Conservation (phyloP, 1,140 invertebrate genomes). For the Drosophila gunungcola region DNA sequence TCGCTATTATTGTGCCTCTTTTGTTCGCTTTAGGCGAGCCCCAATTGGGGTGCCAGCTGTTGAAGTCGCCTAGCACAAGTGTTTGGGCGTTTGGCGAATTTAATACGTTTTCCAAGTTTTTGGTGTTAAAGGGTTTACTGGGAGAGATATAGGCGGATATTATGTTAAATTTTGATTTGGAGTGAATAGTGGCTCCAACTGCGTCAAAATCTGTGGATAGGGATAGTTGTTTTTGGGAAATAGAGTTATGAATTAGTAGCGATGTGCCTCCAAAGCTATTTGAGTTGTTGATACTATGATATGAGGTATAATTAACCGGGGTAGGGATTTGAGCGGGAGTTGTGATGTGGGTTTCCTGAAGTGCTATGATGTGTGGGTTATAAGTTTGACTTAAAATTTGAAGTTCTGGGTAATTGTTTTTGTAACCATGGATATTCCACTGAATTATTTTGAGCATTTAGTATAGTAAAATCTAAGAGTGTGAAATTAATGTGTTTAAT, state of each 20-base stretch:
- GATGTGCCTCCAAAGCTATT: neutral
- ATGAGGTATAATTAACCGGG: neutral
- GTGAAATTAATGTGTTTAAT: neutral
- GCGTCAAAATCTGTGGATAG: neutral
- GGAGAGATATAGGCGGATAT: no score
- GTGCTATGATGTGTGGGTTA: neutral
- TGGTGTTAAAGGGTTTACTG: no score
- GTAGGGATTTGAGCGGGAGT: neutral
- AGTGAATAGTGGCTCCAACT: no score
- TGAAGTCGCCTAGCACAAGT: no score
- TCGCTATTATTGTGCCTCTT: no score
- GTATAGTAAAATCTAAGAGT: neutral
- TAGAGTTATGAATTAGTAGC: neutral
- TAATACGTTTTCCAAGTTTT: no score
- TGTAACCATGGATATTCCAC: conserved; percentile 1
- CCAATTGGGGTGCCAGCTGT: no score
- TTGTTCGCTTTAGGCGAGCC: no score
- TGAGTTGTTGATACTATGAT: neutral
- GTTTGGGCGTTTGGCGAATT: no score
- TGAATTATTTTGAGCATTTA: neutral
- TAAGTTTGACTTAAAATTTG: neutral
- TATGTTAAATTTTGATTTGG: no score
- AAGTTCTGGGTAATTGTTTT: conserved; percentile 3
- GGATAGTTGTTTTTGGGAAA: neutral
- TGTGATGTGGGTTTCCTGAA: neutral